Evolutionary conservation across 2,113 vertebrate genomes (phyloP), one percentile per base, ranked within the genome.

Genomic region (Solea solea): DNA sequence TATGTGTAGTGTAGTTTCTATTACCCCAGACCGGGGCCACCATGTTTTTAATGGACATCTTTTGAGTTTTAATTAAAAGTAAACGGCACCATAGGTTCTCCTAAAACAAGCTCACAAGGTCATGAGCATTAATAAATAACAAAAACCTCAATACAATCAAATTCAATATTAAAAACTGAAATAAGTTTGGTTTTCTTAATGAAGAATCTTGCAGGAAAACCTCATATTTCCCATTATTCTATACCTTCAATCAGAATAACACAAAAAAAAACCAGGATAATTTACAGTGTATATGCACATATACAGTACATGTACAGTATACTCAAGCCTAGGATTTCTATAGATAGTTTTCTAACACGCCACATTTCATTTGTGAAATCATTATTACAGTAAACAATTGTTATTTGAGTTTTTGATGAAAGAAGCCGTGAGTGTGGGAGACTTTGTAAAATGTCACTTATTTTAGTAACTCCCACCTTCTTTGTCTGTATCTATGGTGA

Each of bases 401-500:
- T 66, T 55, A 51, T 77, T 51, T 55, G 58, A 53, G 56, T 66
- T 79, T 56, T 51, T 80, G 54, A 73, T 82, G 49, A 82, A 69
- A 82, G 41, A 81, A 69, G 61, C 74, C 74, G 58, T 72, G 61
- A 34, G 51, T 51, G 75, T 63, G 51, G 59, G 55, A 78, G 80
- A 66, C 78, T 84, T 81, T 82, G 42, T 62, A 60, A 80, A 83
- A 71, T 68, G 46, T 70, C 46, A 78, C 64, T 80, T 85, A 13
- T 78, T 78, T 78, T 81, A 83, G 82, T 78, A 85, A 79, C 86
- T 72, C 81, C 74, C 78, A 86, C 84, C 64, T 83, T 84, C 82
- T 82, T 73, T 76, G 72, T 73, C 84, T 49, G 89, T 91, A 92
- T 93, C 91, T 93, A 92, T 91, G 89, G 90, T 78, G 88, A 93